Evolutionary conservation across 1,140 invertebrate genomes (phyloP).

Genomic region (Neodiprion fabricii): DNA sequence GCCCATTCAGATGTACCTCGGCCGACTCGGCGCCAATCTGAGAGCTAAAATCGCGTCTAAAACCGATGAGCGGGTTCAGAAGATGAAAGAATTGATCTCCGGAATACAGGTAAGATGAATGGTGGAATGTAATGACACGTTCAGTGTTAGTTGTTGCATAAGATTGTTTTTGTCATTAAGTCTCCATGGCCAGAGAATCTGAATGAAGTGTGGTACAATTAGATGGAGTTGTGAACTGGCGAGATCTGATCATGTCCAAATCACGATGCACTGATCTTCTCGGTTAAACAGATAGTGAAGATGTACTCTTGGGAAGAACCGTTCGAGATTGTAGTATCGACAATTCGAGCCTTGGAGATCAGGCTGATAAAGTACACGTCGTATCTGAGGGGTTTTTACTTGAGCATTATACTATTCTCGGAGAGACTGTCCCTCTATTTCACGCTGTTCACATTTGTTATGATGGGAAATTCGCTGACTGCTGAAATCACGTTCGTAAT

Average conservation of each 20-base stretch:
- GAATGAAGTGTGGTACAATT: too few relatives aligned
- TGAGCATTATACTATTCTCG: conserved; percentile 73
- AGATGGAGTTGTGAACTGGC: too few relatives aligned
- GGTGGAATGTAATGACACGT: background rate
- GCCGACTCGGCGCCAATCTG: conserved; percentile 62
- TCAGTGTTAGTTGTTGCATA: too few relatives aligned
- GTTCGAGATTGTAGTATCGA: conserved; percentile 66
- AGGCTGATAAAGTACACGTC: conserved; percentile 71
- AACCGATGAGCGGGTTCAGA: conserved; percentile 76
- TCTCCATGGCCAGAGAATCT: too few relatives aligned
- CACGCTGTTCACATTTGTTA: conserved; percentile 73
- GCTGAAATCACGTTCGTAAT: conserved; percentile 70
- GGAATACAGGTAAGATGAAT: conserved; percentile 67
- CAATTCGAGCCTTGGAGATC: conserved; percentile 69
- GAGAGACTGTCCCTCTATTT: conserved; percentile 78
- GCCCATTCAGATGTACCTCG: conserved; percentile 72
- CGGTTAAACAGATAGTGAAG: conserved; percentile 69
- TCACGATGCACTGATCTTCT: too few relatives aligned
- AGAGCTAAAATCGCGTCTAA: conserved; percentile 65
- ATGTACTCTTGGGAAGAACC: conserved; percentile 83
- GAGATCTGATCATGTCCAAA: too few relatives aligned
- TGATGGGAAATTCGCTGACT: conserved; percentile 71
- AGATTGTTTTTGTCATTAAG: too few relatives aligned
- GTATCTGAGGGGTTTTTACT: conserved; percentile 75
- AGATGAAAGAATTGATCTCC: conserved; percentile 81